Evolutionary conservation across 2,113 vertebrate species (phyloP), one percentile per base, ranked within the genome.

Genomic region (Nannospalax galili): DNA sequence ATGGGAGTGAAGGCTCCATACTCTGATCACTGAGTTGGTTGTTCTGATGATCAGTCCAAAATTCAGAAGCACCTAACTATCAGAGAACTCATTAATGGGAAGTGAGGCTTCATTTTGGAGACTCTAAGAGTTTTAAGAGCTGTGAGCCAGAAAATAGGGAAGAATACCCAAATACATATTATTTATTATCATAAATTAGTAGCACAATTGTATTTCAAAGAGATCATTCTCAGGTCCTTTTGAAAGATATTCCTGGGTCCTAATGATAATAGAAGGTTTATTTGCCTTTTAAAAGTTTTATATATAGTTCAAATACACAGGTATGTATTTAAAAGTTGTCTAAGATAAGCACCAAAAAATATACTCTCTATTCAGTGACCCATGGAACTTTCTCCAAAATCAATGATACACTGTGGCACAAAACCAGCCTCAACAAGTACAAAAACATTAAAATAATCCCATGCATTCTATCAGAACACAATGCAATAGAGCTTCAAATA

Each of bases 251-350:
- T 74, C 3, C 3, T 45, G 24, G 3, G 3, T 93, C 19, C 35
- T 75, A n/a, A 67, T n/a, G 5, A 52, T 81, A 12, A 37, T 40
- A 69, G 75, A 60, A 58, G 4, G 1, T 7, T 72, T 58, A 22
- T 64, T 92, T 64, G 40, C 7, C 42, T 92, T 93, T 86, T 75
- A 77, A 75, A 89, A 75, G 1, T 74, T 88, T 74, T 79, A n/a
- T 2, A 67, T 28, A 32, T 8, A 78, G 75, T 93, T 78, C 20
- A 73, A 62, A 87, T 72, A 91, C 15, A 48, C 20, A 90, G 20
- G 78, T n/a, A 48, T 75, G 0, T 70, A 88, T 20, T 37, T 65
- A 95, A 28, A 93, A 16, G 11, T 88, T 77, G 75, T 81, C n/a
- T 30, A 85, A 92, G 73, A 32, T 79, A 82, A 84, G 67, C 79